These are phyloP conservation scores for Drosophila serrata DNA, from an alignment of 1,140 invertebrate species.

Conservation along the genomic window DNA sequence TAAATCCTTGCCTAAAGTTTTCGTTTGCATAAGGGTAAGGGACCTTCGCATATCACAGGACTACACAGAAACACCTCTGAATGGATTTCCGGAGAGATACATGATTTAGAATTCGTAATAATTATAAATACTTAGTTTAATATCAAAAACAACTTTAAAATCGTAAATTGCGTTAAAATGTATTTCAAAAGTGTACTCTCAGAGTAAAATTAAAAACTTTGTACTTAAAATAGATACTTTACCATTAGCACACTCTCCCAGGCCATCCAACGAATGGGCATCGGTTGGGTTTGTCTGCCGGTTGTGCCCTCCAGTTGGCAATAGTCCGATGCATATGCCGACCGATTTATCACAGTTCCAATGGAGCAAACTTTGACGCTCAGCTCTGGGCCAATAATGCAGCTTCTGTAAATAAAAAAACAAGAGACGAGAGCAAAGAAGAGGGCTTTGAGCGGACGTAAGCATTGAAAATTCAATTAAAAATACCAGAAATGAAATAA, in stretches of 20 bases:
- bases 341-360: slow-evolving; percentile 89
- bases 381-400: slow-evolving; percentile 92
- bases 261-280: slow-evolving; percentile 92
- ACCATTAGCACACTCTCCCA: slow-evolving; percentile 94
- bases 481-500: slow-evolving; percentile 81
- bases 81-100: neutral
- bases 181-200: neutral
- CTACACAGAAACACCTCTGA: neutral
- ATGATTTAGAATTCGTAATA: too few relatives aligned
- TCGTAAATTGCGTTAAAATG: neutral
- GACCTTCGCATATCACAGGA: neutral
- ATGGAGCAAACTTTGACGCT: slow-evolving; percentile 94
- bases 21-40: neutral
- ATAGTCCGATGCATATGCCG: slow-evolving; percentile 90
- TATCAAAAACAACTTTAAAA: neutral
- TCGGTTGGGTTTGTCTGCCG: slow-evolving; percentile 86
- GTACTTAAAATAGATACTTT: slow-evolving; percentile 71
- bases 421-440: slow-evolving; percentile 22
- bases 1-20: slow-evolving; percentile 21
- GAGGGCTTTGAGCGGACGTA: slow-evolving; percentile 42
- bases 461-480: slow-evolving; percentile 77
- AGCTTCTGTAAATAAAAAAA: slow-evolving; percentile 90
- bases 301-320: slow-evolving; percentile 88
- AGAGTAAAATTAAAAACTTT: neutral
- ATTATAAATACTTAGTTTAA: neutral